phyloP scores from a whole-genome alignment of 2,797 vertebrate genomes.

The Mus spretus region DNA sequence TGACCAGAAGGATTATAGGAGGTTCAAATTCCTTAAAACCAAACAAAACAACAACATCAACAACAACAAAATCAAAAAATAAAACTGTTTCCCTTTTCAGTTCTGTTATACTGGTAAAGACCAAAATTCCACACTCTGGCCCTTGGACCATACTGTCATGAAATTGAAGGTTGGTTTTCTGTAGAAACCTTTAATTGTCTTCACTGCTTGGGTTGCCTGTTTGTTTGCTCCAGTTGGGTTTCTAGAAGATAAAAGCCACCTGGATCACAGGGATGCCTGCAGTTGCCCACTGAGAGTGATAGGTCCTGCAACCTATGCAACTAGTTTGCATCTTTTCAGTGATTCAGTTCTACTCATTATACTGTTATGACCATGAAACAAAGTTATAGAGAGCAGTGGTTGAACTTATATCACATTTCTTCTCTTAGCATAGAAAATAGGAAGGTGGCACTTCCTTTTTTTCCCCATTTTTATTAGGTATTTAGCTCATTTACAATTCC shows the following conservation, averaged over 20 bases:
- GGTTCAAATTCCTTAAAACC: slow-evolving; percentile 9
- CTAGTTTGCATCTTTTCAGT: slow-evolving; percentile 66
- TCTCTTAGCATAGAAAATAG: slow-evolving; percentile 17
- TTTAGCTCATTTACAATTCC: no score
- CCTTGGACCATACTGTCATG: background rate
- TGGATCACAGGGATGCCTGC: slow-evolving; percentile 57
- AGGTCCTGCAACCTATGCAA: background rate
- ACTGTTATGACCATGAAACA: background rate
- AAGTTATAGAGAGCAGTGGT: slow-evolving; percentile 49
- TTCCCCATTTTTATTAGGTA: no score
- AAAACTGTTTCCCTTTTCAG: background rate
- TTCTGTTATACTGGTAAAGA: background rate
- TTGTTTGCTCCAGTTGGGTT: background rate
- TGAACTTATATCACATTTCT: background rate
- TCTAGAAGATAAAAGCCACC: slow-evolving; percentile 15
- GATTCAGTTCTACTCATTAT: slow-evolving; percentile 16
- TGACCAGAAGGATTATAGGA: background rate
- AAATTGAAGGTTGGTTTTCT: background rate
- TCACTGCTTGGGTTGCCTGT: background rate
- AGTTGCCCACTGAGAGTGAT: slow-evolving; percentile 13
- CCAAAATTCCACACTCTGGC: background rate
- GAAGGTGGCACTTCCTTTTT: background rate
- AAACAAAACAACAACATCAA: background rate
- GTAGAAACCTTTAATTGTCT: background rate
- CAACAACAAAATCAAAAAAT: no score